Evolutionary conservation across 2,888 invertebrate species (phyloP).

Genomic region (Agrotis exclamationis): DNA sequence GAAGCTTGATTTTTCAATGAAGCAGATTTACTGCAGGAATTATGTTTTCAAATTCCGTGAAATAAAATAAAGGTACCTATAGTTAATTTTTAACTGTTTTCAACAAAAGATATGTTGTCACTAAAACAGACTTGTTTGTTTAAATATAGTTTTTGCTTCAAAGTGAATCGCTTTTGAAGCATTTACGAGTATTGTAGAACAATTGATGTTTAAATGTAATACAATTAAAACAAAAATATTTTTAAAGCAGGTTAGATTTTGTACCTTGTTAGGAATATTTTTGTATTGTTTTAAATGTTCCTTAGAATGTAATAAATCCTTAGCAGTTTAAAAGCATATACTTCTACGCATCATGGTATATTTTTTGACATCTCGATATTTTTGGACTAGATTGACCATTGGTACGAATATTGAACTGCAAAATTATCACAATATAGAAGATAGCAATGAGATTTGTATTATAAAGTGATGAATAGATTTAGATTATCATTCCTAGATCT

Average conservation of each 20-base stretch:
- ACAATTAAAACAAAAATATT: no score
- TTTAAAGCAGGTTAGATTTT: not conserved
- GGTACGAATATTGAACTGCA: not conserved
- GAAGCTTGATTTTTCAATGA: slow-evolving; percentile 39
- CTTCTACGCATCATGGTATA: slow-evolving; percentile 33
- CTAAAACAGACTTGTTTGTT: not conserved
- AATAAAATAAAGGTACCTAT: not conserved
- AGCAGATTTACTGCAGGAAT: slow-evolving; percentile 5
- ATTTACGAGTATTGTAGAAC: no score
- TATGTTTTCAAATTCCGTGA: slow-evolving; percentile 1
- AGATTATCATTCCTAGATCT: slow-evolving; percentile 45
- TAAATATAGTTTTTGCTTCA: not conserved
- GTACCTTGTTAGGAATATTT: not conserved
- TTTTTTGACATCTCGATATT: slow-evolving; percentile 25
- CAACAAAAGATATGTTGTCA: slow-evolving; percentile 20
- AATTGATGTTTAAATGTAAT: no score
- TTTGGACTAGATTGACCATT: not conserved
- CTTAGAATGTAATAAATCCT: slow-evolving; percentile 13
- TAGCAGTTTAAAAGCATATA: slow-evolving; percentile 19
- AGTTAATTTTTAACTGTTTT: slow-evolving; percentile 3
- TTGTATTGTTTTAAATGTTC: slow-evolving; percentile 9
- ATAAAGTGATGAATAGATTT: slow-evolving; percentile 44
- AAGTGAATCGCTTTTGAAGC: slow-evolving; percentile 30
- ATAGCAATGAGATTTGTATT: slow-evolving; percentile 20
- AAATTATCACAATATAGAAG: slow-evolving; percentile 8